A percentile compares a stretch with the other conserved stretches of the same genome.
phyloP scores from a whole-genome alignment of 2,888 invertebrate genomes.

The Noctua janthina region DNA sequence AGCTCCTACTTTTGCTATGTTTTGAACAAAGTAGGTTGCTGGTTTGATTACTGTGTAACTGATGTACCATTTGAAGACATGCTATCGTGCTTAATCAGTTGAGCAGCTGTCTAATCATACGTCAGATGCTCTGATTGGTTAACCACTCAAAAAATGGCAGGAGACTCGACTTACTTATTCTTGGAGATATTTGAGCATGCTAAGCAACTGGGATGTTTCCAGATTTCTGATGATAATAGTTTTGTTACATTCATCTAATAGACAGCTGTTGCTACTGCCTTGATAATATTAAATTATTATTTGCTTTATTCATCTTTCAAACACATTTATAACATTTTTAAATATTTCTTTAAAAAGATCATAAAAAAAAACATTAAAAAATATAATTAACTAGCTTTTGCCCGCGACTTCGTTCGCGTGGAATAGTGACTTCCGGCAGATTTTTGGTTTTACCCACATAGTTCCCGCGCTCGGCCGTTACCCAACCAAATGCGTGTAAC shows the following conservation, averaged over 20 bases:
- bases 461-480: too few species aligned
- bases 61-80: neutral
- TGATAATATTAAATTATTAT: too few species aligned
- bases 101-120: neutral
- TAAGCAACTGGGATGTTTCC: neutral
- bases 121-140: neutral
- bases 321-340: too few species aligned
- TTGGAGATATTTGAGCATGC: neutral
- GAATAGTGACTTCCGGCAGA: too few species aligned
- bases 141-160: neutral
- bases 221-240: neutral
- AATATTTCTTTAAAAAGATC: too few species aligned
- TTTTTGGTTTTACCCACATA: too few species aligned
- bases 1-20: neutral
- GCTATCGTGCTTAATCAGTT: slow-evolving; percentile 3
- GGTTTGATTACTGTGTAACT: neutral
- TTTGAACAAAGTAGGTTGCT: neutral
- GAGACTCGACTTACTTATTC: neutral
- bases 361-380: too few species aligned
- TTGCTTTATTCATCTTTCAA: too few species aligned
- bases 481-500: too few species aligned
- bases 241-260: neutral
- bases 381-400: too few species aligned
- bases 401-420: too few species aligned
- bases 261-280: too few species aligned